phyloP scores from a whole-genome alignment of 1,140 invertebrate genomes.

The Lepidurus couesii region DNA sequence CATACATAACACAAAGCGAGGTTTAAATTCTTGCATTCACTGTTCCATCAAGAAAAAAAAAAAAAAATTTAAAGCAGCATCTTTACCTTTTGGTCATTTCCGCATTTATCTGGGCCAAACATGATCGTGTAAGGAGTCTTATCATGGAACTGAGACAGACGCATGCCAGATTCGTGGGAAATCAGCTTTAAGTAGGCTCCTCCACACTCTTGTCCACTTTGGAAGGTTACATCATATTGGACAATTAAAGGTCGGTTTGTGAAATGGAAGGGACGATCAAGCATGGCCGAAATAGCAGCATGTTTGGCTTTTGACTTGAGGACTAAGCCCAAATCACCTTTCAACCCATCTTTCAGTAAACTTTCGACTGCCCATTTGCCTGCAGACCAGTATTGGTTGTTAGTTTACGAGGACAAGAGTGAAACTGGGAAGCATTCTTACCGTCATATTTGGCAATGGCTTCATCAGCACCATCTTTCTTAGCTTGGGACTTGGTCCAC shows the following conservation, averaged over 20 bases:
- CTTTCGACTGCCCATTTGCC: constrained; percentile 71
- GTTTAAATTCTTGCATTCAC: neutral
- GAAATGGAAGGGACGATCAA: constrained; percentile 80
- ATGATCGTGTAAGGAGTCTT: constrained; percentile 97
- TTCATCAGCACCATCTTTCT: constrained; percentile 87
- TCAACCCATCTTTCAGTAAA: constrained; percentile 65
- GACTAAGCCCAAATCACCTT: constrained; percentile 80
- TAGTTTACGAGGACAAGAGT: neutral
- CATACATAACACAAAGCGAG: constrained; percentile 2
- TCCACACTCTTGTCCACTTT: constrained; percentile 97
- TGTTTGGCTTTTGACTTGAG: constrained; percentile 94
- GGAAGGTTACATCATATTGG: constrained; percentile 83
- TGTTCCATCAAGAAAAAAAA: neutral
- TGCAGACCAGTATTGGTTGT: constrained; percentile 41
- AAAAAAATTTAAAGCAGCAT: neutral
- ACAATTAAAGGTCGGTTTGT: constrained; percentile 79
- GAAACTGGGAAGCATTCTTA: constrained; percentile 43
- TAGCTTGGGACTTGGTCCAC: constrained; percentile 86
- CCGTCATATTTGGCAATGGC: constrained; percentile 94
- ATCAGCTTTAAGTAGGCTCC: constrained; percentile 95
- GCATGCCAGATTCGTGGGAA: constrained; percentile 56
- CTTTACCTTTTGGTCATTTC: constrained; percentile 78
- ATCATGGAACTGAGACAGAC: constrained; percentile 82
- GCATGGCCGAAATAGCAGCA: constrained; percentile 80
- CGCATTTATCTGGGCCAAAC: constrained; percentile 99